A percentile compares a stretch with the other conserved stretches of the same genome.
These are phyloP conservation scores for Stegastes partitus DNA, from an alignment of 2,113 vertebrate genomes.

Conservation along the genomic window DNA sequence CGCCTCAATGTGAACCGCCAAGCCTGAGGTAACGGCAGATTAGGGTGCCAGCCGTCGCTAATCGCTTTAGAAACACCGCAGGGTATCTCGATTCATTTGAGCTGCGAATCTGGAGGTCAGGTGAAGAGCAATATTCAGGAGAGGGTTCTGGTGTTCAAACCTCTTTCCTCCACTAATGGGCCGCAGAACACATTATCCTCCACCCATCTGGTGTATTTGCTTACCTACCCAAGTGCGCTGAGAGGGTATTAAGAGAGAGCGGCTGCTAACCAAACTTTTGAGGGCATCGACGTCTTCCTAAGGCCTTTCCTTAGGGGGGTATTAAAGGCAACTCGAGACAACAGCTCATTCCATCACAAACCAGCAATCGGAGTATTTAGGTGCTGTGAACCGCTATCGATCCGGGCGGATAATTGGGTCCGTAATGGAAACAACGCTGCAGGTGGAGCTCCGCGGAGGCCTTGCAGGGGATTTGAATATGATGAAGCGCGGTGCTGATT, in stretches of 20 bases:
- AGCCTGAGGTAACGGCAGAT: slow-evolving; percentile 38
- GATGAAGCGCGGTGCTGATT: slow-evolving; percentile 60
- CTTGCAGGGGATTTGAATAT: slow-evolving; percentile 53
- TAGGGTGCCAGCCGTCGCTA: slow-evolving; percentile 47
- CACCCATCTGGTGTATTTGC: slow-evolving; percentile 66
- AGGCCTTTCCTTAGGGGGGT: slow-evolving; percentile 44
- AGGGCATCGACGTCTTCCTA: slow-evolving; percentile 61
- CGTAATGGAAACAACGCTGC: slow-evolving; percentile 63
- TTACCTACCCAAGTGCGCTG: slow-evolving; percentile 54
- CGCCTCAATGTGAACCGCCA: slow-evolving; percentile 1
- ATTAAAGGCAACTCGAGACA: slow-evolving; percentile 67
- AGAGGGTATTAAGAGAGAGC: slow-evolving; percentile 47
- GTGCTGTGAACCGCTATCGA: slow-evolving; percentile 64
- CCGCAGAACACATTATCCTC: slow-evolving; percentile 70
- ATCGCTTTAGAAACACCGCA: slow-evolving; percentile 62
- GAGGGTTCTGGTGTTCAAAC: slow-evolving; percentile 55
- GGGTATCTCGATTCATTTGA: slow-evolving; percentile 56
- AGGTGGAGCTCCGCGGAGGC: slow-evolving; percentile 44
- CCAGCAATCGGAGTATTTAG: slow-evolving; percentile 57
- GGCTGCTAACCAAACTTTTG: slow-evolving; percentile 64
- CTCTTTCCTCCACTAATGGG: slow-evolving; percentile 70
- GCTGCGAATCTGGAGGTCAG: slow-evolving; percentile 62
- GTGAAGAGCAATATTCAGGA: slow-evolving; percentile 66
- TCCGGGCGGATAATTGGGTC: slow-evolving; percentile 68
- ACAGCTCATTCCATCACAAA: slow-evolving; percentile 49